phyloP scores from a whole-genome alignment of 2,888 invertebrate species.

The Fragum fragum region DNA sequence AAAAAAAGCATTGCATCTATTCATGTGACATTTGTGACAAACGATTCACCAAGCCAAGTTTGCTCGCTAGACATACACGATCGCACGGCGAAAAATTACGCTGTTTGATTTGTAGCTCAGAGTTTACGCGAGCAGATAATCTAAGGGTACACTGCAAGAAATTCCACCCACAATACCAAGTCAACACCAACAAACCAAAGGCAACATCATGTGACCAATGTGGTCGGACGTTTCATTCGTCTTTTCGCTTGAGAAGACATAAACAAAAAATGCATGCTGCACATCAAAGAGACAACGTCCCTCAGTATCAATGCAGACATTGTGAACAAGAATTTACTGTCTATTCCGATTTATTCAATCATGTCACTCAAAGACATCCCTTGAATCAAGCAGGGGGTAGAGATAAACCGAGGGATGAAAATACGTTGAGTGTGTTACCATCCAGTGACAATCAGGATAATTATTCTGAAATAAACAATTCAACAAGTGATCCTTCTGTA shows the following conservation, averaged over 20 bases:
- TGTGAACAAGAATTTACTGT: not conserved
- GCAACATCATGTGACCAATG: not conserved
- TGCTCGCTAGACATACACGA: slow-evolving; percentile 7
- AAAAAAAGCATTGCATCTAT: not conserved
- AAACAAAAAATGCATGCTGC: not conserved
- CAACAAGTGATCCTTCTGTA: not conserved
- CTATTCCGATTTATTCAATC: slow-evolving; percentile 12
- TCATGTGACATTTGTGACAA: not conserved
- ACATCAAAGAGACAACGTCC: not conserved
- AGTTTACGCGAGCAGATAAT: slow-evolving; percentile 1
- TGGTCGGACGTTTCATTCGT: not conserved
- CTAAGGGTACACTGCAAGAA: slow-evolving; percentile 3
- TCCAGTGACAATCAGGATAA: not conserved
- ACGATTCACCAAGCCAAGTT: not conserved
- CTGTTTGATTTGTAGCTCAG: not conserved
- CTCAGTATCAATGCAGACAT: slow-evolving; percentile 4
- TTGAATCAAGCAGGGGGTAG: not conserved
- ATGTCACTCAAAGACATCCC: slow-evolving; percentile 1
- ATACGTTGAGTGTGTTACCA: not conserved
- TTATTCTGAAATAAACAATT: not conserved
- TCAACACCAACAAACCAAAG: not conserved
- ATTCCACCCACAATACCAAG: not conserved
- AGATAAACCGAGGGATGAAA: not conserved
- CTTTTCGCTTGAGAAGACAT: not conserved
- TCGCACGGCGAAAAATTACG: not conserved